Evolutionary conservation across 1,140 invertebrate species (phyloP), one percentile per base, ranked within the genome.

Genomic region (Penaeus vannamei): DNA sequence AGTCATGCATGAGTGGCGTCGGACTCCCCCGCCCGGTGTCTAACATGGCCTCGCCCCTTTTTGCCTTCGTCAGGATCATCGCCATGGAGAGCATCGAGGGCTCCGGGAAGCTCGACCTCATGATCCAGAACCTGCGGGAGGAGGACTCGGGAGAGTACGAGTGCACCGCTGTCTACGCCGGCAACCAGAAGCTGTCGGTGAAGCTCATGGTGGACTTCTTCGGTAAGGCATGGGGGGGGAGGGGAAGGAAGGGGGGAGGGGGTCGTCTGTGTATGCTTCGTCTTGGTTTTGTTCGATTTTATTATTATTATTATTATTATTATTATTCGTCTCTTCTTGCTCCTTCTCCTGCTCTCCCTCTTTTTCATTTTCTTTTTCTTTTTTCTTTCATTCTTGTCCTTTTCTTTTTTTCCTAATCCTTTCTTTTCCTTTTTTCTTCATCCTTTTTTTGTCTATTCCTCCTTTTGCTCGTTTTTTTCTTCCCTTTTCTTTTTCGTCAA

Each of bases 111-210:
- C 93, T 96, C 87, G 94, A 95, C 76, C 94, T 98, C 46, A 95
- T 96, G 92, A 97, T 98, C 92, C 94, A 95, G 72, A 95, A 95
- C 53, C 94, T 98, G 84, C 94, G 95, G 66, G 95, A 96, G 86
- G 94, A 95, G 62, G 95, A 98, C 93, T 95, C 95, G 76, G 97
- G 97, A 69, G 95, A 93, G 86, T 98, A 98, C 93, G 96, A 95
- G 69, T 98, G 97, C 93, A 94, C 95, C 46, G 97, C 96, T 17
- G 95, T 93, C 85, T 97, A 97, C 92, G 96, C 96, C 26, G 95
- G 86, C 76, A 92, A 89, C 76, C 91, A 92, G 83, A 90, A 88
- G n/a, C 86, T 91, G 23, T 64, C 66, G 32, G 80, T 84, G 22
- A 83, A 76, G 29, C 29, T 91, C 12, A 29, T 69, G 17, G 89